phyloP scores from a whole-genome alignment of 2,797 vertebrate species.

The Linurgus olivaceus region DNA sequence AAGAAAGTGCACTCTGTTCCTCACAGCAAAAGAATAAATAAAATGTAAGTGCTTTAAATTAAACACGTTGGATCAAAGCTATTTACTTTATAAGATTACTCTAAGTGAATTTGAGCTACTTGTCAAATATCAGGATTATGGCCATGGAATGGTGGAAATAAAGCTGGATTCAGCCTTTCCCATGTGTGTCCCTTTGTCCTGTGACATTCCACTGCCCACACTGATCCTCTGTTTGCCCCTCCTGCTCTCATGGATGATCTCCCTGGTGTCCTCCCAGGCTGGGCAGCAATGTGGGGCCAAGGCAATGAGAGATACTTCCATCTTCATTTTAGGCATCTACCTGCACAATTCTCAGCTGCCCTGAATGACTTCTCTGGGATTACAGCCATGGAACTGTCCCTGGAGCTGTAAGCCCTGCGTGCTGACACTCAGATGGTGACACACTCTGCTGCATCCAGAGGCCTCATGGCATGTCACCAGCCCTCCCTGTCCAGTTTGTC shows the following conservation, averaged over 20 bases:
- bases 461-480: neutral
- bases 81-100: neutral
- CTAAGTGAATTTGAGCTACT: neutral
- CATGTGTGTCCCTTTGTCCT: neutral
- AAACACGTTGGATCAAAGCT: neutral
- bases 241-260: accelerated
- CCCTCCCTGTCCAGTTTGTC: neutral
- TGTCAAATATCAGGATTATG: neutral
- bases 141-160: neutral
- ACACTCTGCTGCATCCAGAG: neutral
- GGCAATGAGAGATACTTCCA: neutral
- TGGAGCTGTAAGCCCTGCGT: neutral
- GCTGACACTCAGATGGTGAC: accelerated
- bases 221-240: neutral
- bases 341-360: neutral
- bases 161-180: neutral
- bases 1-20: neutral
- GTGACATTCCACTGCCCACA: accelerated
- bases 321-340: neutral
- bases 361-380: neutral
- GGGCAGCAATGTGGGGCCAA: neutral
- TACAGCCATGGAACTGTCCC: neutral
- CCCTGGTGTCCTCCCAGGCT: neutral
- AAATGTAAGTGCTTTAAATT: neutral
- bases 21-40: neutral